phyloP scores from a whole-genome alignment of 2,797 vertebrate species.

The Peromyscus eremicus region DNA sequence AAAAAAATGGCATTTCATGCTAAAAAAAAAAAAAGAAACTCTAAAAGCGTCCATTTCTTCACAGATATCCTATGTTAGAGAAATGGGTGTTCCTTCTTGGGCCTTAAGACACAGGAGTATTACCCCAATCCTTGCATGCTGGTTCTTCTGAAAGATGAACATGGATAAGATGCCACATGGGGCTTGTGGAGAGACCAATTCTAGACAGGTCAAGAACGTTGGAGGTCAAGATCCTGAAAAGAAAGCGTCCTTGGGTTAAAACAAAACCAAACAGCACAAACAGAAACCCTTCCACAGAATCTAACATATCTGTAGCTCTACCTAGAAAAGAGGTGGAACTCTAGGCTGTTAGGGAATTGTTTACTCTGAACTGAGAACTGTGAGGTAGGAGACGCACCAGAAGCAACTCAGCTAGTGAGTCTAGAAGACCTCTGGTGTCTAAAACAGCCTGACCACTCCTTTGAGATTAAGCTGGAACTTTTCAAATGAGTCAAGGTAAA shows the following conservation, averaged over 20 bases:
- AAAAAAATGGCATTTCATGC: no score
- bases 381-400: fast-evolving
- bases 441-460: neutral
- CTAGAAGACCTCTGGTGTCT: neutral
- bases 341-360: neutral
- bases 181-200: neutral
- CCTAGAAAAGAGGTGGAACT: neutral
- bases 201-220: fast-evolving
- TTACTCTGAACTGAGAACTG: neutral
- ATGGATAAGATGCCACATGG: fast-evolving
- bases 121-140: fast-evolving
- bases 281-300: neutral
- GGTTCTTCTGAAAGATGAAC: neutral
- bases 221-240: neutral
- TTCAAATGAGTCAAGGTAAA: neutral
- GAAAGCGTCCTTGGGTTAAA: neutral
- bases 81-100: neutral
- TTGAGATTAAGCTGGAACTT: neutral
- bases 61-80: neutral
- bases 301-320: neutral
- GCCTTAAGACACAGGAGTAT: fast-evolving
- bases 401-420: neutral
- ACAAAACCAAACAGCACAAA: neutral
- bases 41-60: neutral
- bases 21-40: no score